Conservation (phyloP, 2,113 vertebrate genomes). For the Colistium nudipinnis region DNA sequence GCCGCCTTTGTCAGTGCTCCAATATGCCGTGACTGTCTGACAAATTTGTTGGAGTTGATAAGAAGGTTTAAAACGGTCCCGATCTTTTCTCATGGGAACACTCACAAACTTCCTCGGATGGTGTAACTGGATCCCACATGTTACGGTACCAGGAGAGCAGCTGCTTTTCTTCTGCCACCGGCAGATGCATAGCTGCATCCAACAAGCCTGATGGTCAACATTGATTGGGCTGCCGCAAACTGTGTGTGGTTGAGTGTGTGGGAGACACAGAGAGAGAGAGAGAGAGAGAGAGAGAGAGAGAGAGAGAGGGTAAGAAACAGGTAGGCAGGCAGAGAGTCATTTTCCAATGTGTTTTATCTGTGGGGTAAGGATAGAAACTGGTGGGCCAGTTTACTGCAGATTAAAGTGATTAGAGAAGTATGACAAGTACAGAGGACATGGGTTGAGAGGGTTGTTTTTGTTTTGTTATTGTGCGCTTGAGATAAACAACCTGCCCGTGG, state of each 20-base stretch:
- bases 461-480: conserved; percentile 74
- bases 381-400: conserved; percentile 76
- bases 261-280: conserved; percentile 24
- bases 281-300: no score
- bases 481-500: conserved; percentile 79
- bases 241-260: conserved; percentile 21
- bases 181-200: conserved; percentile 57
- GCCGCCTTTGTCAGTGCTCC: conserved; percentile 74
- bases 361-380: conserved; percentile 67
- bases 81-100: conserved; percentile 59
- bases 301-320: neutral
- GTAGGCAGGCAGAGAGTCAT: conserved; percentile 13
- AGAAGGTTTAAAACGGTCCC: conserved; percentile 68
- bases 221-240: conserved; percentile 39
- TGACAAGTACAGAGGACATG: conserved; percentile 58
- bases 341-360: conserved; percentile 62
- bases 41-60: conserved; percentile 79
- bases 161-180: conserved; percentile 57
- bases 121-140: conserved; percentile 77
- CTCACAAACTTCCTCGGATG: conserved; percentile 70
- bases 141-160: conserved; percentile 61
- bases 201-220: conserved; percentile 38
- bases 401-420: conserved; percentile 69
- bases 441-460: conserved; percentile 50
- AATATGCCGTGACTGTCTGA: conserved; percentile 84